Evolutionary conservation across 1,140 invertebrate genomes (phyloP), one percentile per base, ranked within the genome.

Genomic region (Plectus sambesii): DNA sequence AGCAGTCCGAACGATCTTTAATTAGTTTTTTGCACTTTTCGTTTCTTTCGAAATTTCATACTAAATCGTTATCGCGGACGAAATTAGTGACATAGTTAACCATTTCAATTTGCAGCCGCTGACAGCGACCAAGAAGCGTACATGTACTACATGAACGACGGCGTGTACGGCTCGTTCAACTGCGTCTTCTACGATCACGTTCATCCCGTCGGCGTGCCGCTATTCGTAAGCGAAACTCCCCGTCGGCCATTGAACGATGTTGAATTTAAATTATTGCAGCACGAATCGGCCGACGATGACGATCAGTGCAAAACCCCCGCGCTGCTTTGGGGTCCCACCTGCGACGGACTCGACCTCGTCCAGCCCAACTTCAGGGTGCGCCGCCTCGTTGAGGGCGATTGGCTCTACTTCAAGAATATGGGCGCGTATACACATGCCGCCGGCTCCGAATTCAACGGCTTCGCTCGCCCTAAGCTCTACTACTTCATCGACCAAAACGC

Each of bases 131-230:
- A 74, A 25, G 77, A 80, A 45, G 78, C 65, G 2, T 72, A 80
- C 53, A 92, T 94, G 86, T 92, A 92, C 72, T 90, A 87, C 73
- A 82, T 94, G 59, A 96, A 96, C 71, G 92, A 97, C 74, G 72
- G 92, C 1, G 85, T 94, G 33, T 98, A 96, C 72, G 90, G 90
- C 20, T 89, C 87, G 29, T 96, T 98, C 75, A 96, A 94, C 73
- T 89, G 85, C 73, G n/a, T 90, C 53, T 74, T 96, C 5, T 93
- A 87, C 66, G 88, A 96, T 73, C 87, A 96, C 73, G 81, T 84
- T n/a, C 72, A 70, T 35, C 78, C 83, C 6, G 6, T n/a, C 17
- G 30, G 12, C 17, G 65, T 78, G 42, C 78, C 79, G 20, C 71
- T 83, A 4, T 74, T 79, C 69, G 81, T 82, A 61, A 65, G 62